Percentiles rank a stretch among this genome's conserved stretches.
Evolutionary conservation across 2,888 invertebrate genomes (phyloP).

Genomic region (Octonoba sinensis): DNA sequence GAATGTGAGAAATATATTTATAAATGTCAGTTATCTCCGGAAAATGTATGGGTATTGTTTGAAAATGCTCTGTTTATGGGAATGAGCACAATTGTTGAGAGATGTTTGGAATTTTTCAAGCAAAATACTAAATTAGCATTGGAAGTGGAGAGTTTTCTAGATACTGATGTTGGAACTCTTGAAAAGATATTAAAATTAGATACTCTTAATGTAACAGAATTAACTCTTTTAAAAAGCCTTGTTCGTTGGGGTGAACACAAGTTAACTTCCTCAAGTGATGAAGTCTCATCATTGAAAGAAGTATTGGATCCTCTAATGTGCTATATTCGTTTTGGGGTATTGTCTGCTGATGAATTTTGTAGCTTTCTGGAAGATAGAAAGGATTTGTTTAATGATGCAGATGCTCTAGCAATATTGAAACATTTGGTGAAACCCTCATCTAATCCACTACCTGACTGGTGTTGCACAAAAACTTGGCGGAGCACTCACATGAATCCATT

Average conservation of each 20-base stretch:
- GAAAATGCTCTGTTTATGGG: conserved; percentile 13
- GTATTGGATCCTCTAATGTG: conserved; percentile 5
- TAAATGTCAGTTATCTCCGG: neutral
- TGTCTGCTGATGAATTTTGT: conserved; percentile 6
- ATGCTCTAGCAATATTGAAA: conserved; percentile 18
- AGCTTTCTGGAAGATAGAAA: neutral
- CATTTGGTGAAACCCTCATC: neutral
- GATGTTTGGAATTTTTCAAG: neutral
- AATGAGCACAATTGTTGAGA: neutral
- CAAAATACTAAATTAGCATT: neutral
- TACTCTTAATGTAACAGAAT: neutral
- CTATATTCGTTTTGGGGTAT: conserved; percentile 16
- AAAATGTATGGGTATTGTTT: conserved; percentile 8
- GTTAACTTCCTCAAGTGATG: neutral
- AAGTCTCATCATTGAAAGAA: neutral
- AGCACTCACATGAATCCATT: too few species aligned
- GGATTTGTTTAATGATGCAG: neutral
- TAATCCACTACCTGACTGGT: conserved; percentile 23
- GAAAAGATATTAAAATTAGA: neutral
- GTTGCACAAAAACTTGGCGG: neutral
- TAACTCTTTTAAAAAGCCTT: conserved; percentile 4
- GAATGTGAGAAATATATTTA: neutral
- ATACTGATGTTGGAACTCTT: neutral
- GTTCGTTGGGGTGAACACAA: conserved; percentile 21
- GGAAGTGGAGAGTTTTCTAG: neutral